Evolutionary conservation across 1,140 invertebrate genomes (phyloP), one percentile per base, ranked within the genome.

Genomic region (Ericerus pela): DNA sequence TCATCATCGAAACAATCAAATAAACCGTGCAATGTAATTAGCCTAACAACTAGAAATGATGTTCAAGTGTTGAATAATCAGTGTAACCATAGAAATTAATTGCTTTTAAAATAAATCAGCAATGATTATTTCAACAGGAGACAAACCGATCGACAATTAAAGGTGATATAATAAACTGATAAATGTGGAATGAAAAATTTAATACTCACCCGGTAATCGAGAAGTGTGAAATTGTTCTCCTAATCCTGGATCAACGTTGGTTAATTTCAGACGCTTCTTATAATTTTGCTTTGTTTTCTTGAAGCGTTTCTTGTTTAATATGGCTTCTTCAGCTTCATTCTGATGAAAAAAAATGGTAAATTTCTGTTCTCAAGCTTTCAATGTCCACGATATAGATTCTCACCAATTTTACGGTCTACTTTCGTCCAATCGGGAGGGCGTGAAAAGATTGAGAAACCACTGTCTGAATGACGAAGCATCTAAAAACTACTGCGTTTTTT

Each of bases 371-470:
- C n/a, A 10, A 33, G 31, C n/a, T 10, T 33, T 10, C 31, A 33
- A 33, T 8, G n/a, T 10, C 8, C n/a, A 33, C 8, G 8, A 33
- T n/a, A 10, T n/a, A n/a, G n/a, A 33, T 58, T 72, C 79, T 79
- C 69, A 93, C 88, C 76, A 94, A 72, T 77, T 97, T 97, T 22
- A 87, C 84, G 58, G 88, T 90, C 77, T 96, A 95, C 77, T 96
- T 99, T 58, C 93, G 81, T 53, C 91, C 94, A 59, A 99, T 75
- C 37, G 94, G 92, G 60, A 91, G 67, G 54, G 90, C 84, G 70
- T 99, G 99, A 70, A 99, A 90, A 52, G 81, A 77, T 75, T 99
- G 96, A n/a, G n/a, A 70, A 97, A 99, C 94, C 94, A 99, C 67
- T 96, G 93, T 69, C 95, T 82, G 77, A 97, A 99, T 54, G 96